Evolutionary conservation across 2,113 vertebrate species (phyloP).

Genomic region (Lepus timidus): DNA sequence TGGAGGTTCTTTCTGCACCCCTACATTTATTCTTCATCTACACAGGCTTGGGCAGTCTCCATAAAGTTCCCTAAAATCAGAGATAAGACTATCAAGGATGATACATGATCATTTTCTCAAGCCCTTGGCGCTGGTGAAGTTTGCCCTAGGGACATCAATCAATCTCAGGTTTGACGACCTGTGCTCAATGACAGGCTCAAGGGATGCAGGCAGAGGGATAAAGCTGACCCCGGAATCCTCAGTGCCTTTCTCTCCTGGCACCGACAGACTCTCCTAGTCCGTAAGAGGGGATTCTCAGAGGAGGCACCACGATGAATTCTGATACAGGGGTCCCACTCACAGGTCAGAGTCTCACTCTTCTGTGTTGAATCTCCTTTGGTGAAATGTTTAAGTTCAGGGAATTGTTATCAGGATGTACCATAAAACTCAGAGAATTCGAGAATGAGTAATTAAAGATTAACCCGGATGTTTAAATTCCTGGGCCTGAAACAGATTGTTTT

Average conservation of each 20-base stretch:
- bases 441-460: slow-evolving; percentile 33
- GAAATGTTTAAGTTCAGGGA: slow-evolving; percentile 37
- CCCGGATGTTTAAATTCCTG: slow-evolving; percentile 20
- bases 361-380: not conserved
- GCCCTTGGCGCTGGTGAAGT: not conserved
- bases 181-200: not conserved
- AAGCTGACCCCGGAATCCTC: not conserved
- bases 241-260: not conserved
- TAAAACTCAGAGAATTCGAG: slow-evolving; percentile 36
- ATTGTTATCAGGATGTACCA: not conserved
- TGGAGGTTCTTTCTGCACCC: not conserved
- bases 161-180: not conserved
- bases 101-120: slow-evolving; percentile 28
- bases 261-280: not conserved
- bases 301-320: not conserved
- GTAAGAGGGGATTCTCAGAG: not conserved
- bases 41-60: not conserved
- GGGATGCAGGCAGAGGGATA: not conserved
- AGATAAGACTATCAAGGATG: not conserved
- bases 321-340: not conserved
- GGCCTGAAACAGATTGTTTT: slow-evolving; percentile 27
- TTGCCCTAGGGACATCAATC: not conserved
- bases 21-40: slow-evolving; percentile 4
- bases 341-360: not conserved
- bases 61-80: not conserved